Evolutionary conservation across 2,888 invertebrate species (phyloP).

Genomic region (Danaus chrysippus): DNA sequence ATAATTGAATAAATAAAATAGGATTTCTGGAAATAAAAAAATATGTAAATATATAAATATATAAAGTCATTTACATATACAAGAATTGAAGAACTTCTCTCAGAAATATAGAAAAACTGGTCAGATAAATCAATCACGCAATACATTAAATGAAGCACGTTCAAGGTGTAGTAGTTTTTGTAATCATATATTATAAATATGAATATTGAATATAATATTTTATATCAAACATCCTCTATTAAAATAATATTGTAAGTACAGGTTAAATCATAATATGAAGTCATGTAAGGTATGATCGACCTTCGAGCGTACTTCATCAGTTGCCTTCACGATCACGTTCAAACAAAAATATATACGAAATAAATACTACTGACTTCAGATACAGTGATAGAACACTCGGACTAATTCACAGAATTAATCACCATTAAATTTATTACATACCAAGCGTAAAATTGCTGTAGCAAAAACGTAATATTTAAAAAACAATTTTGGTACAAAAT

Average conservation of each 20-base stretch:
- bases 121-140: no score
- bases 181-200: not conserved
- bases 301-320: not conserved
- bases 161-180: no score
- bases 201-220: not conserved
- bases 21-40: no score
- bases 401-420: not conserved
- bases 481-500: not conserved
- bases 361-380: not conserved
- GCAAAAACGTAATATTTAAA: slow-evolving; percentile 3
- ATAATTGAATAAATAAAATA: no score
- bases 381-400: not conserved
- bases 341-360: slow-evolving; percentile 2
- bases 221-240: not conserved
- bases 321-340: slow-evolving; percentile 2
- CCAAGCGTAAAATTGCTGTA: not conserved
- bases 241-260: slow-evolving; percentile 4
- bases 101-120: no score
- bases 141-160: no score
- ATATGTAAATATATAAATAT: no score
- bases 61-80: no score
- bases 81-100: no score
- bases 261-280: not conserved
- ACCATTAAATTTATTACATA: not conserved
- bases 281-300: slow-evolving; percentile 1